Evolutionary conservation across 1,140 invertebrate genomes (phyloP).

Genomic region (Macrostomum lignano): DNA sequence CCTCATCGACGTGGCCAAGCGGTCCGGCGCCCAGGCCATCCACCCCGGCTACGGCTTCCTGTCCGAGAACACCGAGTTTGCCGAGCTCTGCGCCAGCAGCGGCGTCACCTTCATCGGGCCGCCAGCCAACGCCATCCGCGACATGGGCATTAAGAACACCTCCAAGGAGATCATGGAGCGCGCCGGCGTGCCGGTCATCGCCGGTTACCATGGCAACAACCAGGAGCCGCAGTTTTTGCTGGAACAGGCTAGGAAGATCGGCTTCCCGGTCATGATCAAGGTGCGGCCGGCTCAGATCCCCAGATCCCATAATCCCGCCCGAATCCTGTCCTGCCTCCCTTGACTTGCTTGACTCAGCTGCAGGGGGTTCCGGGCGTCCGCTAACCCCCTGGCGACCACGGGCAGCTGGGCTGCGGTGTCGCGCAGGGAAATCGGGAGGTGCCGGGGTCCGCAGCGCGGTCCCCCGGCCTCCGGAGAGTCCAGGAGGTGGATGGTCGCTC

Average conservation of each 20-base stretch:
- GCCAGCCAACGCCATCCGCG: slow-evolving; percentile 50
- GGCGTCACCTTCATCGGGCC: slow-evolving; percentile 26
- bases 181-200: slow-evolving; percentile 67
- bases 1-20: slow-evolving; percentile 53
- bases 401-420: too few relatives aligned
- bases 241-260: slow-evolving; percentile 50
- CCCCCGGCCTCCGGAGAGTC: too few relatives aligned
- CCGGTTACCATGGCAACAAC: slow-evolving; percentile 69
- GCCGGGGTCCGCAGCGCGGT: too few relatives aligned
- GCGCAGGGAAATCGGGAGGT: too few relatives aligned
- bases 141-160: slow-evolving; percentile 95
- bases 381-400: too few relatives aligned
- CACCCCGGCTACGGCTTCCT: slow-evolving; percentile 26
- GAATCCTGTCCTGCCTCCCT: too few relatives aligned
- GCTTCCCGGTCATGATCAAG: slow-evolving; percentile 91
- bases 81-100: slow-evolving; percentile 19
- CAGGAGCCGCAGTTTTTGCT: slow-evolving; percentile 44
- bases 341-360: too few relatives aligned
- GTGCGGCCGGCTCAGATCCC: too few relatives aligned
- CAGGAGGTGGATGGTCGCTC: too few relatives aligned
- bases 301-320: too few relatives aligned
- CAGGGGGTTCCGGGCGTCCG: too few relatives aligned
- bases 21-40: slow-evolving; percentile 39
- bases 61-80: slow-evolving; percentile 30
- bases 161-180: slow-evolving; percentile 70